Evolutionary conservation across 2,888 invertebrate genomes (phyloP), one percentile per base, ranked within the genome.

Genomic region (Meiosimyza decipiens): DNA sequence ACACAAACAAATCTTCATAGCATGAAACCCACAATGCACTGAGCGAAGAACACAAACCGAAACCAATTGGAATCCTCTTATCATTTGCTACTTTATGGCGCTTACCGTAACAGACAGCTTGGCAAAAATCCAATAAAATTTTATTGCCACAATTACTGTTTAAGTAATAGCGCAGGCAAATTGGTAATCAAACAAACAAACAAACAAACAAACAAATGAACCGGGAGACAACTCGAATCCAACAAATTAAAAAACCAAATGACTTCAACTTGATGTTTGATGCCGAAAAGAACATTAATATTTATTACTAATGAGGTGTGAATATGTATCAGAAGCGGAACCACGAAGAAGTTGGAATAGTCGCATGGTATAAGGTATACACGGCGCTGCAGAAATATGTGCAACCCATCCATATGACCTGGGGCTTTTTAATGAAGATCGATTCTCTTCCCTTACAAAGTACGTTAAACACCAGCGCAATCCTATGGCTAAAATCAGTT

Each of bases 241-340:
- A 47, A 40, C 62, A 40, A 51, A 51, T 11, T 33, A 7, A 11
- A 49, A 9, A 55, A 50, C 28, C 33, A 60, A 62, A 16, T 13
- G 40, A 18, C 50, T 40, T 33, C 5, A 11, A 33, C 54, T 54
- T 50, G 28, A 52, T 57, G 62, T 54, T 68, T 40, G 60, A 47
- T 54, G 15, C 22, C 57, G 71, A 78, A 60, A 62, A 71, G 52
- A 73, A 75, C 85, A 84, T 84, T 82, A 79, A 84, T 84, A 85
- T 84, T 84, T 84, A 84, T 85, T 85, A 85, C 84, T 84, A 84
- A 84, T 84, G 80, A 80, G 84, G 84, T 84, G 84, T 84, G 85
- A 84, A 84, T 40, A n/a, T n/a, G n/a, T n/a, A 80, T 81, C 5
- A 40, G 82, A 79, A 75, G 40, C 33, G 50, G 50, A 47, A 28